Base-by-base conservation (phyloP, 1,140 invertebrate species). In the Nylanderia fulva region DNA sequence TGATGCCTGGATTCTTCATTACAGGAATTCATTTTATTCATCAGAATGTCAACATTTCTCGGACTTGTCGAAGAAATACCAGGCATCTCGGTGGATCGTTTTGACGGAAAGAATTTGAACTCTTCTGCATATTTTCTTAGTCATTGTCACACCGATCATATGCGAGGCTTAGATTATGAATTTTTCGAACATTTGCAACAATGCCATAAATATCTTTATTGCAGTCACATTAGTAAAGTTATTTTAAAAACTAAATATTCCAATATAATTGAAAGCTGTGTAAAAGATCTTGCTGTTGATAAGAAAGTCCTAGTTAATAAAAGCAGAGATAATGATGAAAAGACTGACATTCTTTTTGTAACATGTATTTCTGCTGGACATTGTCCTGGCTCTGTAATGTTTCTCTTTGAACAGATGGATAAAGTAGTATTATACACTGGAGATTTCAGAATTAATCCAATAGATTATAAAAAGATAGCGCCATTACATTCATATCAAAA, bases 331-430 rank as follows among this genome's bases (percentile, higher is more conserved):
- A 6, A 86, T 79, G 80, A 86, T 75, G 86, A 92, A 71, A 29
- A 88, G 0, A 92, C 88, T 83, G 56, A 97, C 0, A 36, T 97
- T 1, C 21, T 88, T 58, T 95, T 93, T 42, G 96, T 97, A 0
- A 96, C 95, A 0, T 92, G 95, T 8, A 95, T 97, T 68, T 95
- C 97, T 27, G 96, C 97, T 3, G 96, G 96, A 18, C 97, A 97
- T 91, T 97, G 97, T 93, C 96, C 96, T 8, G 97, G 97, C 0
- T 97, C 97, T 3, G 95, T 97, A 0, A 97, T 97, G 97, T 97
- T 97, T 92, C 86, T 97, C 13, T 96, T 97, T 87, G 96, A 96
- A 93, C 95, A 85, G 56, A 85, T 92, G 42, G 85, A 94, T 52
- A 86, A 91, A 24, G 92, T 91, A 13, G 92, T 97, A 80, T 93